Evolutionary conservation across 2,888 invertebrate species (phyloP), one percentile per base, ranked within the genome.

Genomic region (Lymantria monacha): DNA sequence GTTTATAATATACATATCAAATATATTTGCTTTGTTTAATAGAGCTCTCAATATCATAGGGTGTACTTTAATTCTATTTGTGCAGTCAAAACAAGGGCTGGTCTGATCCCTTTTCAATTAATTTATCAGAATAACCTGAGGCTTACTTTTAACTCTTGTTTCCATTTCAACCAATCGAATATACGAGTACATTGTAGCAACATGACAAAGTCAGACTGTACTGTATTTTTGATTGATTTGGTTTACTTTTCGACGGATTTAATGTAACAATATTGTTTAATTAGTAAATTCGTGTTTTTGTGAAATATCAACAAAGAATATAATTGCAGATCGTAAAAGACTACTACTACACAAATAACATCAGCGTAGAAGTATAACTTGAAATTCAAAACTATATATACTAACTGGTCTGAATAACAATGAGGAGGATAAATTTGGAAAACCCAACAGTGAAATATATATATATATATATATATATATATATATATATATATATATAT

Each of bases 21-120:
- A 70, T 76, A 66, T 79, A 71, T 79, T 81, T 79, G 72, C 56
- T 59, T 57, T 73, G 81, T 72, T 76, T 79, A 86, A 87, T 83
- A 79, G 84, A 80, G 73, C 83, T 79, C 66, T 70, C 70, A 75
- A 80, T 83, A 83, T 81, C 74, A 64, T 70, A 72, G 76, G 78
- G 82, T 69, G 79, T 74, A 74, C 77, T 83, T 85, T 84, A 86
- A 87, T 85, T 83, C 82, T 86, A 81, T 87, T 87, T 87, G 83
- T 74, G 68, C 83, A 80, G 77, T 77, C 82, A 81, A 86, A 86
- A 85, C 85, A 84, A 83, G 83, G 86, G 84, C 74, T 64, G 62
- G 69, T 51, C 59, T 70, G 73, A 75, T 80, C 85, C 84, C 81
- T 76, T 80, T 85, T 80, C 84, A 81, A 83, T 85, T 86, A 84